Evolutionary conservation across 2,888 invertebrate genomes (phyloP).

Genomic region (Morpho helenor): DNA sequence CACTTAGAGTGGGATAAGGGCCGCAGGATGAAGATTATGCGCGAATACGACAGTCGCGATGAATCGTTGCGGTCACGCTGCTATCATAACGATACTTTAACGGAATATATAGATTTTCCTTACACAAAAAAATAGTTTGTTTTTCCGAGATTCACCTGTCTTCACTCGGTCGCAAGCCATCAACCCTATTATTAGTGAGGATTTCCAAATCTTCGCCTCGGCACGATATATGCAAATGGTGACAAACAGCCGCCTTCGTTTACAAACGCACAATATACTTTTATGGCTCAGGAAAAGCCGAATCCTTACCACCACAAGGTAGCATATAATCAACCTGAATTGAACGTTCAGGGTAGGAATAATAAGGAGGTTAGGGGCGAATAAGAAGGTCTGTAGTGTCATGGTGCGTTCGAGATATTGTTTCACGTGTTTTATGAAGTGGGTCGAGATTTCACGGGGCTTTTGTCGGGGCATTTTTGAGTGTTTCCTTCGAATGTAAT

Average conservation of each 20-base stretch:
- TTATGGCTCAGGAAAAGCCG: constrained; percentile 71
- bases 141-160: constrained; percentile 22
- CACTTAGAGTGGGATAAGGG: too few species aligned
- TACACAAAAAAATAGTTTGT: neutral
- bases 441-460: constrained; percentile 68
- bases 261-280: constrained; percentile 77
- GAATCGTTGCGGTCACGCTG: too few species aligned
- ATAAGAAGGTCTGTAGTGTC: constrained; percentile 19
- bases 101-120: too few species aligned
- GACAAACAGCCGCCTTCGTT: constrained; percentile 72
- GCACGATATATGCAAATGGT: constrained; percentile 68
- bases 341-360: constrained; percentile 27
- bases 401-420: constrained; percentile 59
- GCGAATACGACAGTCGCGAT: too few species aligned
- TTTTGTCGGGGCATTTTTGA: constrained; percentile 58
- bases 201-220: constrained; percentile 18
- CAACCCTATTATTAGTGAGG: constrained; percentile 26
- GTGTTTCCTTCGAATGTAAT: constrained; percentile 50
- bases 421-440: constrained; percentile 78
- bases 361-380: constrained; percentile 21
- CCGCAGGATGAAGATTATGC: too few species aligned
- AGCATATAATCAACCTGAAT: constrained; percentile 23
- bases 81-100: too few species aligned
- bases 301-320: constrained; percentile 39
- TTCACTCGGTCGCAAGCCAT: constrained; percentile 19